These are phyloP conservation scores for Pogoniulus pusillus DNA, from an alignment of 2,797 vertebrate species.

Conservation along the genomic window DNA sequence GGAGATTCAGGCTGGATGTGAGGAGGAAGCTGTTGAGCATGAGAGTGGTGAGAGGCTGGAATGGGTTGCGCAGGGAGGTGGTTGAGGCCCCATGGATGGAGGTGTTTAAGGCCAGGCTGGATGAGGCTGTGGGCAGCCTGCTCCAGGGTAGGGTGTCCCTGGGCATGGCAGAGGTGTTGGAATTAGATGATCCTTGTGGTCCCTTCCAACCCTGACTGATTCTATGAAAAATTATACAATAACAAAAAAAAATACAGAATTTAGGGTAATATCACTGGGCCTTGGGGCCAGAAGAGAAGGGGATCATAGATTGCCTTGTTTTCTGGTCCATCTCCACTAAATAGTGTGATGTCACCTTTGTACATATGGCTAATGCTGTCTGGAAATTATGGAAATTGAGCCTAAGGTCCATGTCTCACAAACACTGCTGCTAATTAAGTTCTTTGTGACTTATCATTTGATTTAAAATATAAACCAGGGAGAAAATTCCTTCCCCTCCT, in stretches of 20 bases:
- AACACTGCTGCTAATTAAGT: constrained; percentile 34
- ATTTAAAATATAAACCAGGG: not conserved
- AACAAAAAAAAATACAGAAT: too few species aligned
- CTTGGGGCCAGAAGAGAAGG: not conserved
- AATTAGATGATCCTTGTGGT: too few species aligned
- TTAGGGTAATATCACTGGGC: not conserved
- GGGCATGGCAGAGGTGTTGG: too few species aligned
- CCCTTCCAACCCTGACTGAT: too few species aligned
- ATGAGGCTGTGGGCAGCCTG: too few species aligned
- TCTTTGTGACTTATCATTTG: constrained; percentile 6
- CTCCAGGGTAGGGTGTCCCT: too few species aligned
- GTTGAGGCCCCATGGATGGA: too few species aligned
- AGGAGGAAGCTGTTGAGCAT: too few species aligned
- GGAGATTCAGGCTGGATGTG: too few species aligned
- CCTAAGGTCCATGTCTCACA: not conserved
- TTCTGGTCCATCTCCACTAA: not conserved
- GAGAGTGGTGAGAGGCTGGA: too few species aligned
- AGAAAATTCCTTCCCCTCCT: not conserved
- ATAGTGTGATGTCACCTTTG: not conserved
- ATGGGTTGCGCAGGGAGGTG: too few species aligned
- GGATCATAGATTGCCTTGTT: not conserved
- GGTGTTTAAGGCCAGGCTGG: too few species aligned
- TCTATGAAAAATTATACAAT: not conserved
- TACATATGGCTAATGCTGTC: not conserved
- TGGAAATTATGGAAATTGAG: constrained; percentile 56